Evolutionary conservation across 1,140 invertebrate species (phyloP).

Genomic region (Rhagoletis pomonella): DNA sequence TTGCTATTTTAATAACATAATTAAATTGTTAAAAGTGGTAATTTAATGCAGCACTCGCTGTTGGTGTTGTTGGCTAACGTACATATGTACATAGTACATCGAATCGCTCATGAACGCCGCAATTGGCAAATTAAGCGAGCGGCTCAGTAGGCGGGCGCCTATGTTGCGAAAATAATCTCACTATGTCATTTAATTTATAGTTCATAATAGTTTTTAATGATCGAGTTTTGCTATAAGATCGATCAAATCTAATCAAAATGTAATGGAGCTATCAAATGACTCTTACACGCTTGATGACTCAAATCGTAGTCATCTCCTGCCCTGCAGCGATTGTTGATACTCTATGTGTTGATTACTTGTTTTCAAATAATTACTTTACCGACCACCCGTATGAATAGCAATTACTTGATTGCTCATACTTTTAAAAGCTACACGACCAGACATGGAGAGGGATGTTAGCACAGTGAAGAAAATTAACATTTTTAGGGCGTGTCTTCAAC

Average conservation of each 20-base stretch:
- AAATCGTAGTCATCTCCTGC: neutral
- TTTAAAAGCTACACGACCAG: too few relatives aligned
- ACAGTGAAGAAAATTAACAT: too few relatives aligned
- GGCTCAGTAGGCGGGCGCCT: constrained; percentile 23
- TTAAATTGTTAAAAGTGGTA: constrained; percentile 40
- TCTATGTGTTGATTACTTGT: constrained; percentile 47
- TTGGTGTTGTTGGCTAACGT: neutral
- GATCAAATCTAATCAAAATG: constrained; percentile 37
- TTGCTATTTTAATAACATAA: constrained; percentile 49
- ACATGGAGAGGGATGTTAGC: too few relatives aligned
- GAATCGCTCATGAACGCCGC: neutral
- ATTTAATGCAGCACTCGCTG: neutral
- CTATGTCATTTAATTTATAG: constrained; percentile 36
- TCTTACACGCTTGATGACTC: neutral
- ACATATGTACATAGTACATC: neutral
- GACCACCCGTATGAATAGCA: neutral
- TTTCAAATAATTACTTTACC: neutral
- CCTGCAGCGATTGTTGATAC: constrained; percentile 34
- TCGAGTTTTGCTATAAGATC: neutral
- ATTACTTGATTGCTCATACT: too few relatives aligned
- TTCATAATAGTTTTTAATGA: constrained; percentile 25
- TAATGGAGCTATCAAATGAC: constrained; percentile 22
- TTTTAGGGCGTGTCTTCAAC: too few relatives aligned
- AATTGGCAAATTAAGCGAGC: neutral
- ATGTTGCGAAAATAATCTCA: constrained; percentile 27